A percentile compares a stretch with the other conserved stretches of the same genome.
These are phyloP conservation scores for Zele albiditarsus DNA, from an alignment of 2,888 invertebrate genomes.

Conservation along the genomic window DNA sequence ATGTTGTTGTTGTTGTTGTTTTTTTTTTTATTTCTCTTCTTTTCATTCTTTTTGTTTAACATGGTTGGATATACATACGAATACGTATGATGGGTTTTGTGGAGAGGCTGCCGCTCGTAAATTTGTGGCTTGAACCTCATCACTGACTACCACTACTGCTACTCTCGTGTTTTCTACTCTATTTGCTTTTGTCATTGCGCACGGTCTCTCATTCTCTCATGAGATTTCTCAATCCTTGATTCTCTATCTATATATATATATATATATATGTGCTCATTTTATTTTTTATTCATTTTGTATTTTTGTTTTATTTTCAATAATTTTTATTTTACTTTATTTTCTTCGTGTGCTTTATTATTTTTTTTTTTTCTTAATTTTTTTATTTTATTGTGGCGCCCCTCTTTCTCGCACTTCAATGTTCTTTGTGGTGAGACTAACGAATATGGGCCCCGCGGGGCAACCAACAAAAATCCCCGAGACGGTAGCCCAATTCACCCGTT, in stretches of 20 bases:
- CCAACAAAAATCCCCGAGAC: slow-evolving; percentile 55
- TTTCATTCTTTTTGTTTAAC: background rate
- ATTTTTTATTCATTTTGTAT: background rate
- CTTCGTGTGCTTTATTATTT: too few relatives aligned
- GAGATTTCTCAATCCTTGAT: background rate
- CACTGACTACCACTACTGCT: slow-evolving; percentile 54
- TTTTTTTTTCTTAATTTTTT: background rate
- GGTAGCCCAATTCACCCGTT: slow-evolving; percentile 69
- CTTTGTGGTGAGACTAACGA: slow-evolving; percentile 28
- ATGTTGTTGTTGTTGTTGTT: background rate
- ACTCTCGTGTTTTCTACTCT: background rate
- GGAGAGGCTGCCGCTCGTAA: slow-evolving; percentile 62
- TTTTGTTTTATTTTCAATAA: background rate
- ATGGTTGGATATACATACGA: background rate
- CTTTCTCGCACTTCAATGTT: slow-evolving; percentile 17
- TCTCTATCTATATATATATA: slow-evolving; percentile 8
- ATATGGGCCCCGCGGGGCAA: slow-evolving; percentile 42
- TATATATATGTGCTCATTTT: background rate
- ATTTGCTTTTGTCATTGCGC: background rate
- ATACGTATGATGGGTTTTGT: slow-evolving; percentile 40
- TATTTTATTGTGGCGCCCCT: slow-evolving; percentile 10
- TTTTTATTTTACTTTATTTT: slow-evolving; percentile 17
- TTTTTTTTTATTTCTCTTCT: background rate
- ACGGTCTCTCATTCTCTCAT: slow-evolving; percentile 9
- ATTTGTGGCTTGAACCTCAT: slow-evolving; percentile 68